These are phyloP conservation scores for Choloepus hoffmanni DNA, from an alignment of 2,113 vertebrate genomes.

Conservation along the genomic window DNA sequence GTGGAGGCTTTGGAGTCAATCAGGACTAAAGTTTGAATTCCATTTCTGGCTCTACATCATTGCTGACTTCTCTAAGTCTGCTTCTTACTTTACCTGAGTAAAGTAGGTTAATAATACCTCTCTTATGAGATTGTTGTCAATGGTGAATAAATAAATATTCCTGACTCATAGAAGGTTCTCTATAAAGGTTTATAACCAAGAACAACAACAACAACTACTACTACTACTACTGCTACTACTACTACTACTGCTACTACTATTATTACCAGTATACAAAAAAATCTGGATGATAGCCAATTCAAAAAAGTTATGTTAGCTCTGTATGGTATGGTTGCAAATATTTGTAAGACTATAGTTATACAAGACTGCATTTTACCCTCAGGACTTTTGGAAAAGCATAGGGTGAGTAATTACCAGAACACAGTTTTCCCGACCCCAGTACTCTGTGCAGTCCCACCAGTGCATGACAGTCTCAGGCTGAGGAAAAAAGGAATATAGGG, in stretches of 20 bases:
- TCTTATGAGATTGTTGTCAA: constrained; percentile 30
- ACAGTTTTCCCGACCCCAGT: not conserved
- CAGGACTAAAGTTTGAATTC: not conserved
- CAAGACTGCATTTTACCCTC: not conserved
- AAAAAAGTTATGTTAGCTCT: not conserved
- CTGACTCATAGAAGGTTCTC: constrained; percentile 42
- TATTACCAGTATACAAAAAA: not conserved
- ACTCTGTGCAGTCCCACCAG: not conserved
- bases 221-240: too few relatives aligned
- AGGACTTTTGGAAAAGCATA: not conserved
- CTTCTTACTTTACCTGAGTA: not conserved
- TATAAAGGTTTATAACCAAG: constrained; percentile 10
- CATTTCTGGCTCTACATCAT: not conserved
- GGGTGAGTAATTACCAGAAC: constrained; percentile 31
- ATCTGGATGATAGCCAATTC: not conserved
- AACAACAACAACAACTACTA: not conserved
- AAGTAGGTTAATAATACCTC: constrained; percentile 25
- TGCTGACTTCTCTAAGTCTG: constrained; percentile 27
- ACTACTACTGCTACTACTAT: not conserved
- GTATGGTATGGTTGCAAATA: not conserved
- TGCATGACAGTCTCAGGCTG: not conserved
- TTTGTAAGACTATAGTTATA: not conserved
- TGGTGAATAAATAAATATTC: not conserved
- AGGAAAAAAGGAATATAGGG: not conserved
- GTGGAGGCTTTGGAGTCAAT: not conserved